Base-by-base conservation (phyloP, 2,113 vertebrate species). In the Pachyramphus minor region DNA sequence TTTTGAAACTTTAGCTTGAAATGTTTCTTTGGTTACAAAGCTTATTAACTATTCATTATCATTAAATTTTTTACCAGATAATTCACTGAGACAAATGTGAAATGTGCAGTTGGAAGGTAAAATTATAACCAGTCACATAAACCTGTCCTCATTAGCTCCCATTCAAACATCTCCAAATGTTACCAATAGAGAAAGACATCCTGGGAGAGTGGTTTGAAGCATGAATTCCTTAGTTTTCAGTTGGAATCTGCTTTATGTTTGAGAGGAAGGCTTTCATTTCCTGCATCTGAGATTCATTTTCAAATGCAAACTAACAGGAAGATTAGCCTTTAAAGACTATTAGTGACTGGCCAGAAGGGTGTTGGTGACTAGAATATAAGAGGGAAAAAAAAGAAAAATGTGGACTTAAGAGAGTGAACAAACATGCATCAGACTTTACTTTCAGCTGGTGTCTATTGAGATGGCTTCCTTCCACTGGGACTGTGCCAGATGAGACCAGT, bases 231-330 rank as follows among this genome's bases (percentile, higher is more conserved):
- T 80, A 81, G 76, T 92, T 96, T 91, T 88, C 50, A 73, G 0
- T 60, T 87, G 84, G 78, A 93, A 92, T 88, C 91, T 92, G 91
- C 90, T 95, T 94, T 75, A 64, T 67, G 81, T 95, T 96, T 94
- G 33, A 78, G 42, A 95, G 89, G 95, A 96, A 97, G 88, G 75
- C 60, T 89, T 91, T 95, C 59, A 96, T 97, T 97, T 95, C 94
- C 94, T 91, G 59, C 95, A 90, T 83, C 89, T 96, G 93, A 97
- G 63, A 90, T 74, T 96, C 39, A 95, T 95, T 96, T 97, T 95
- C 92, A 88, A 93, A 94, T 81, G 78, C 73, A 92, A 96, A 63
- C 89, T 90, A 90, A 80, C 91, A 93, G 87, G 78, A 96, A 83
- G 87, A 95, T 95, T 94, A 97, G 91, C 66, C 67, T 96, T 95